phyloP scores from a whole-genome alignment of 2,888 invertebrate species.

The Sialis lutaria region DNA sequence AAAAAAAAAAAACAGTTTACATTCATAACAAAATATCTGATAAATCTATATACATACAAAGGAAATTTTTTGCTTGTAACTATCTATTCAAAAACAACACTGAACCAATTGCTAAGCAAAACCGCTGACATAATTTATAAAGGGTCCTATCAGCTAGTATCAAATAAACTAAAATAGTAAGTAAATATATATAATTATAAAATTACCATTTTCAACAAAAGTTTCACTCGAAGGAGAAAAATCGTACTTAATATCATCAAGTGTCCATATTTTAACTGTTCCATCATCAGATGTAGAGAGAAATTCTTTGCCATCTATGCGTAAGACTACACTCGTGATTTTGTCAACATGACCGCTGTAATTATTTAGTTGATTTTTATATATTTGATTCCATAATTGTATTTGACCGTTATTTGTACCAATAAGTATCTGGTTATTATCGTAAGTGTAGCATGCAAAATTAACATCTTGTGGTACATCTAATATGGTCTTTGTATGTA shows the following conservation, averaged over 20 bases:
- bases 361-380: conserved; percentile 32
- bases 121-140: too few relatives aligned
- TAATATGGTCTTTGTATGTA: conserved; percentile 29
- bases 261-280: conserved; percentile 37
- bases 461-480: conserved; percentile 37
- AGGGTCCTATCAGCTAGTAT: too few relatives aligned
- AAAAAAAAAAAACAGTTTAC: too few relatives aligned
- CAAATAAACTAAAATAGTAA: too few relatives aligned
- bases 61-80: too few relatives aligned
- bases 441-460: conserved; percentile 34
- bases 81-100: too few relatives aligned
- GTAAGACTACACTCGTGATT: conserved; percentile 33
- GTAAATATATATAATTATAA: too few relatives aligned
- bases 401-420: conserved; percentile 27
- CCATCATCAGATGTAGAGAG: conserved; percentile 40
- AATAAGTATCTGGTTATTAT: conserved; percentile 27
- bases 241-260: conserved; percentile 18
- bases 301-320: conserved; percentile 31
- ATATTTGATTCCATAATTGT: conserved; percentile 40
- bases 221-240: conserved; percentile 10
- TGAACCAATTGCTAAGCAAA: too few relatives aligned
- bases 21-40: too few relatives aligned
- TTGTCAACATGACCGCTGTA: conserved; percentile 27
- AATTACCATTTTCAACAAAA: conserved; percentile 14
- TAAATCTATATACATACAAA: too few relatives aligned